Percentiles rank a stretch among this genome's conserved stretches.
Conservation (phyloP, 1,140 invertebrate genomes). For the Drosophila navojoa region DNA sequence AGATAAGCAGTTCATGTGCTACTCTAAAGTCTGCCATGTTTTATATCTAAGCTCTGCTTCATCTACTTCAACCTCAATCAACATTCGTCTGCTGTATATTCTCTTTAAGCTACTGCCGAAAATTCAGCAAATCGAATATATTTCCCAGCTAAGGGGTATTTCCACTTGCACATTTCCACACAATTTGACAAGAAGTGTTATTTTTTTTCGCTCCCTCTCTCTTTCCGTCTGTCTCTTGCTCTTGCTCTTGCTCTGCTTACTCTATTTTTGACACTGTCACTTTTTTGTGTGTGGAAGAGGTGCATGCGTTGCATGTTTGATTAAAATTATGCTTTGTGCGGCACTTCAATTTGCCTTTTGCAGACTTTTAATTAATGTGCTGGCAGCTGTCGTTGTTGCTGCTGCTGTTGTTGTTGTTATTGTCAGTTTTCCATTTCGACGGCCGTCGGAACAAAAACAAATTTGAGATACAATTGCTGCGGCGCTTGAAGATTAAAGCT, state of each 20-base stretch:
- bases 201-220: too few relatives aligned
- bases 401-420: conserved; percentile 26
- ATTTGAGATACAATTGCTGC: conserved; percentile 8
- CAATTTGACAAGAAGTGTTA: neutral
- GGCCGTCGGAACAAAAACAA: neutral
- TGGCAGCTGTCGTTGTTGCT: conserved; percentile 25
- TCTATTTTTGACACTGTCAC: neutral
- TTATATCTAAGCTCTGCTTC: too few relatives aligned
- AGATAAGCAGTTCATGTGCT: too few relatives aligned
- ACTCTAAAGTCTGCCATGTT: too few relatives aligned
- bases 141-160: neutral
- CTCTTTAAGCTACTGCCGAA: too few relatives aligned
- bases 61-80: too few relatives aligned
- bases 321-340: conserved; percentile 74
- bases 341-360: conserved; percentile 70
- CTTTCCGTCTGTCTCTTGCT: neutral
- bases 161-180: neutral
- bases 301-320: conserved; percentile 57
- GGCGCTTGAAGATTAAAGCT: conserved; percentile 10
- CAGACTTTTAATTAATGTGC: conserved; percentile 72
- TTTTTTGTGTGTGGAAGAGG: conserved; percentile 31
- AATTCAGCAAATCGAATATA: neutral
- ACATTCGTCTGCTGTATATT: too few relatives aligned
- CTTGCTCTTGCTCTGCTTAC: conserved; percentile 1
- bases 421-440: neutral